Percentiles rank a stretch among this genome's conserved stretches.
Conservation (phyloP, 1,140 invertebrate species). For the Manduca sexta region DNA sequence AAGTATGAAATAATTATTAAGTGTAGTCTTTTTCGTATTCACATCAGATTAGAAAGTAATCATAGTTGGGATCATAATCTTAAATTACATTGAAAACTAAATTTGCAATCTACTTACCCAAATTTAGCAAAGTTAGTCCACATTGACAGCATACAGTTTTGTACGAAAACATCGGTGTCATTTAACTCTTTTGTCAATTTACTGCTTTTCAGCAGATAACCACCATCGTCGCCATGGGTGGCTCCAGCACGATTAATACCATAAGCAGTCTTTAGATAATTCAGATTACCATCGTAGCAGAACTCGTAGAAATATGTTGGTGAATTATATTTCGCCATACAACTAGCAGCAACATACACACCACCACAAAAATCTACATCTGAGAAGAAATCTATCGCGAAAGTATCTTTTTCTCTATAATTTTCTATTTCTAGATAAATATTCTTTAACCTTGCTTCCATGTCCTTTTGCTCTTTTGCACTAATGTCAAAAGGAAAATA, state of each 20-base stretch:
- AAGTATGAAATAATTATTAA: no score
- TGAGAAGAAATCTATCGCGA: slow-evolving; percentile 55
- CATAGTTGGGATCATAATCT: no score
- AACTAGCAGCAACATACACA: slow-evolving; percentile 36
- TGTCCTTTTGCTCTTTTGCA: slow-evolving; percentile 30
- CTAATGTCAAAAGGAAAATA: slow-evolving; percentile 43
- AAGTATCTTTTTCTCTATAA: slow-evolving; percentile 38
- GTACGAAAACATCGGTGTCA: slow-evolving; percentile 41
- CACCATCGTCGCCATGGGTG: slow-evolving; percentile 58
- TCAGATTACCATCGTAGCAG: slow-evolving; percentile 55
- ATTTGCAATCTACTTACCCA: slow-evolving; percentile 45
- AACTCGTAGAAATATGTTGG: slow-evolving; percentile 66
- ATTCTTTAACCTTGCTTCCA: slow-evolving; percentile 43
- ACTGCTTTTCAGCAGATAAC: slow-evolving; percentile 44
- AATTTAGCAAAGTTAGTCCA: slow-evolving; percentile 73
- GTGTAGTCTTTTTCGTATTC: no score
- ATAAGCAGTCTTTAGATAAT: slow-evolving; percentile 49
- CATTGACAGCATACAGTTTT: slow-evolving; percentile 55
- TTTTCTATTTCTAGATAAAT: slow-evolving; percentile 48
- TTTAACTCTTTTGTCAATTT: slow-evolving; percentile 28
- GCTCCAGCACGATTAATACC: slow-evolving; percentile 45
- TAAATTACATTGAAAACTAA: neutral
- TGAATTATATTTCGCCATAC: slow-evolving; percentile 48
- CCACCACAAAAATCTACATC: slow-evolving; percentile 62
- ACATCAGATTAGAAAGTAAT: no score